Conservation (phyloP, 2,888 invertebrate genomes). For the Macrophya alboannulata region DNA sequence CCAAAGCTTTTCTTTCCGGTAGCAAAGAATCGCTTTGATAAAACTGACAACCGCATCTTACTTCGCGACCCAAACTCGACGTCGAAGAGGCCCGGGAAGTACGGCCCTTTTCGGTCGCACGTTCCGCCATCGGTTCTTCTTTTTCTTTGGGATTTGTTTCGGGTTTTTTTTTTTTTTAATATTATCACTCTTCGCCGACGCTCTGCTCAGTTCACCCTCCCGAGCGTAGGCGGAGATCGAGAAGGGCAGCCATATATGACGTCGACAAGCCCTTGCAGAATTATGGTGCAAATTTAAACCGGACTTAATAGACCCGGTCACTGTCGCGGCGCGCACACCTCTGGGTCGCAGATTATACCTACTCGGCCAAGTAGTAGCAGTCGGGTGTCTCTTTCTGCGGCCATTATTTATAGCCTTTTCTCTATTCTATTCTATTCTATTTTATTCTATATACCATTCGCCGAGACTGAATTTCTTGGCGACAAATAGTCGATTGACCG, state of each 20-base stretch:
- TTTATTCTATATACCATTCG: not conserved
- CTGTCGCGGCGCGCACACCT: conserved; percentile 55
- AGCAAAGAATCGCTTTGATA: conserved; percentile 91
- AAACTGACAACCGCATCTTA: conserved; percentile 93
- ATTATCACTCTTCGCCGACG: conserved; percentile 5
- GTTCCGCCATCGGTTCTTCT: conserved; percentile 80
- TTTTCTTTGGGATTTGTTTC: not conserved
- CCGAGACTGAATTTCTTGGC: not conserved
- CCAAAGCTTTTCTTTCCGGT: conserved; percentile 88
- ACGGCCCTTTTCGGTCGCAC: conserved; percentile 86
- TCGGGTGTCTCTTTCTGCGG: conserved; percentile 32
- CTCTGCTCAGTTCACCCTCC: conserved; percentile 24
- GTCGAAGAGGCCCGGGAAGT: conserved; percentile 86
- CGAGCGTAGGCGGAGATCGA: conserved; percentile 24
- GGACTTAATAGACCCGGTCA: conserved; percentile 47
- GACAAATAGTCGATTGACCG: conserved; percentile 48
- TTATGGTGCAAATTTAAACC: not conserved
- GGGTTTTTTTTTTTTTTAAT: not conserved
- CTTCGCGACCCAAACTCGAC: conserved; percentile 86
- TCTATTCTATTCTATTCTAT: conserved; percentile 58
- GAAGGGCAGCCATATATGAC: conserved; percentile 28
- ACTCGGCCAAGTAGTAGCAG: conserved; percentile 51
- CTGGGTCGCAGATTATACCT: conserved; percentile 53
- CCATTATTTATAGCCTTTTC: conserved; percentile 58
- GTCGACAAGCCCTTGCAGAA: not conserved